A percentile compares a stretch with the other conserved stretches of the same genome.
These are phyloP conservation scores for Micromesistius poutassou DNA, from an alignment of 2,797 vertebrate species.

Conservation along the genomic window DNA sequence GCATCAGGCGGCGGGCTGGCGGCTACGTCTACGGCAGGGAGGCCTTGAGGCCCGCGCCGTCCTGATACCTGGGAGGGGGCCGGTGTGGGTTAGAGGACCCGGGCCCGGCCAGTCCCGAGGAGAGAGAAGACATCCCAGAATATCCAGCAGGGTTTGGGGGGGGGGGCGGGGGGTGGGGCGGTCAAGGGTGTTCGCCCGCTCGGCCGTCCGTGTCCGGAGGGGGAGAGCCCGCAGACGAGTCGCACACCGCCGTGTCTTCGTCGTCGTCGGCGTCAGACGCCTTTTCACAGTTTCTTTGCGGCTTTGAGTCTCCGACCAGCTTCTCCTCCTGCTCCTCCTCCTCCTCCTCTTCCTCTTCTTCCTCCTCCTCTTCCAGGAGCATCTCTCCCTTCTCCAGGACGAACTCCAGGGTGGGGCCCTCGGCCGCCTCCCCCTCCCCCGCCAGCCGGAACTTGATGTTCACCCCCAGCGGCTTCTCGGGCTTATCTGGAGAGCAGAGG, in stretches of 20 bases:
- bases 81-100: constrained; percentile 16
- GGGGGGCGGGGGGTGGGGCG: neutral
- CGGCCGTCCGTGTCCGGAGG: constrained; percentile 26
- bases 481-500: constrained; percentile 54
- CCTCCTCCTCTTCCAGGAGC: constrained; percentile 38
- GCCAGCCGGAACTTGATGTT: constrained; percentile 76
- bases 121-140: neutral
- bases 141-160: too few species aligned
- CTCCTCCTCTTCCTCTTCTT: constrained; percentile 25
- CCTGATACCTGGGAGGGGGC: constrained; percentile 33
- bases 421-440: constrained; percentile 56
- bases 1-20: constrained; percentile 34
- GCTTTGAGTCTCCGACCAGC: constrained; percentile 6
- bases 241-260: constrained; percentile 31
- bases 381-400: constrained; percentile 61
- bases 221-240: constrained; percentile 16
- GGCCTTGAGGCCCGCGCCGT: constrained; percentile 39
- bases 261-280: constrained; percentile 30
- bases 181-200: constrained; percentile 54
- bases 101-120: neutral
- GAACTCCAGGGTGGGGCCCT: constrained; percentile 66
- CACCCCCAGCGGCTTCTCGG: constrained; percentile 58
- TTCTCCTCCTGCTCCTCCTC: constrained; percentile 22
- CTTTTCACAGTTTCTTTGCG: constrained; percentile 27
- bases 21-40: constrained; percentile 48